Evolutionary conservation across 2,888 invertebrate species (phyloP).

Genomic region (Lasioglossum morio): DNA sequence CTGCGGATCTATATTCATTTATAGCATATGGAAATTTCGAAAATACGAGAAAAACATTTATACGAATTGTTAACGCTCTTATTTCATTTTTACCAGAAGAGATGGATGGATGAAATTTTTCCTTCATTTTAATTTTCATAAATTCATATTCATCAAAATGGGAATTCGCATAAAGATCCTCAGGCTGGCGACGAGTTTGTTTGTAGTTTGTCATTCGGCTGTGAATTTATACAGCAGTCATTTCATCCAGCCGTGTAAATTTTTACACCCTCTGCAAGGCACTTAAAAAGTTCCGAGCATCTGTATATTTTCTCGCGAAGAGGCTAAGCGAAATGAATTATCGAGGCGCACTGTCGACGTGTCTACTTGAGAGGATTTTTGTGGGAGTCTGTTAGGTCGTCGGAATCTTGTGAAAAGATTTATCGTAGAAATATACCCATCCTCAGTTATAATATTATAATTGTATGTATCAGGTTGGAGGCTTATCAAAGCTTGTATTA

Average conservation of each 20-base stretch:
- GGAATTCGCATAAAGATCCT: not conserved
- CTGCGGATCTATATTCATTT: not conserved
- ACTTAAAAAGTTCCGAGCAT: not conserved
- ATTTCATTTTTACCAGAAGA: not conserved
- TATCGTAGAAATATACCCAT: not conserved
- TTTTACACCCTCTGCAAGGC: not conserved
- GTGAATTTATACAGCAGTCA: not conserved
- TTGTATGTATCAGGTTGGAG: not conserved
- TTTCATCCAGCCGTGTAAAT: not conserved
- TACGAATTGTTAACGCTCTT: not conserved
- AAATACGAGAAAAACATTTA: not conserved
- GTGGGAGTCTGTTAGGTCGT: not conserved
- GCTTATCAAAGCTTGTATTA: too few species aligned
- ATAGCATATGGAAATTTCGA: not conserved
- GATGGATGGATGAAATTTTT: not conserved
- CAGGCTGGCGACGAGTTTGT: not conserved
- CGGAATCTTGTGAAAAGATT: not conserved
- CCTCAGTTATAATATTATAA: not conserved
- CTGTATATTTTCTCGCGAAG: not conserved
- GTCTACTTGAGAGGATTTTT: not conserved
- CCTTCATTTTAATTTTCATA: not conserved
- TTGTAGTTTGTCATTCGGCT: not conserved
- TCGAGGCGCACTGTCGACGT: not conserved
- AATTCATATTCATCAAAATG: not conserved
- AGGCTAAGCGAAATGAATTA: slow-evolving; percentile 1